A percentile compares a stretch with the other conserved stretches of the same genome.
Evolutionary conservation across 2,113 vertebrate species (phyloP).

Genomic region (Cyprinus carpio): DNA sequence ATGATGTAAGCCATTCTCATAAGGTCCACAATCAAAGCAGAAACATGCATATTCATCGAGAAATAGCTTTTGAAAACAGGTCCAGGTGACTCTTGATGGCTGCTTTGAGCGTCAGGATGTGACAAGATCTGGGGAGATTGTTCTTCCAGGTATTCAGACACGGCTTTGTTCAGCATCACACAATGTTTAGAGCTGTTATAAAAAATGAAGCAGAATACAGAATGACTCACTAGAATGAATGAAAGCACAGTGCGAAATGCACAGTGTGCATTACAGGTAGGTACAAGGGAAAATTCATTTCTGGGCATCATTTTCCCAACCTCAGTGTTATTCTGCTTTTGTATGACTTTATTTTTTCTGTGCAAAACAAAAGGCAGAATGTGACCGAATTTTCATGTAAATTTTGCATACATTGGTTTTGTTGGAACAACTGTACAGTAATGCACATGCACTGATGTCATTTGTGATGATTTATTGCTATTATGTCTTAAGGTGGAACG

Average conservation of each 20-base stretch:
- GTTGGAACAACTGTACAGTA: constrained; percentile 3
- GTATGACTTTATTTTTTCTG: background rate
- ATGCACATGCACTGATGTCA: constrained; percentile 11
- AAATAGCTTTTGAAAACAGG: constrained; percentile 1
- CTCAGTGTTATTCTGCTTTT: background rate
- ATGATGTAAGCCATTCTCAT: constrained; percentile 57
- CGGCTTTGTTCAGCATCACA: background rate
- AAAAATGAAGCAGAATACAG: background rate
- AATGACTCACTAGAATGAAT: constrained; percentile 7
- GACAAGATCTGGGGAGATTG: constrained; percentile 9
- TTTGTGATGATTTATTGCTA: background rate
- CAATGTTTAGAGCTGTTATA: background rate
- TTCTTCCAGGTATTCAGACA: background rate
- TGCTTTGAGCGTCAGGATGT: constrained; percentile 9
- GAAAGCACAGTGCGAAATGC: background rate
- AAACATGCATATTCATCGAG: constrained; percentile 20
- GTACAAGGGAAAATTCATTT: background rate
- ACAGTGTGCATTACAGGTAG: background rate
- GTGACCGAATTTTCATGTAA: background rate
- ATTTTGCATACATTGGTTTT: background rate
- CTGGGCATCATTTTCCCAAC: background rate
- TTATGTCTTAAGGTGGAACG: background rate
- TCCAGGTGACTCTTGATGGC: constrained; percentile 8
- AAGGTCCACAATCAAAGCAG: constrained; percentile 13
- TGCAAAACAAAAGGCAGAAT: background rate